Evolutionary conservation across 2,888 invertebrate genomes (phyloP).

Genomic region (Erpobdella octoculata): DNA sequence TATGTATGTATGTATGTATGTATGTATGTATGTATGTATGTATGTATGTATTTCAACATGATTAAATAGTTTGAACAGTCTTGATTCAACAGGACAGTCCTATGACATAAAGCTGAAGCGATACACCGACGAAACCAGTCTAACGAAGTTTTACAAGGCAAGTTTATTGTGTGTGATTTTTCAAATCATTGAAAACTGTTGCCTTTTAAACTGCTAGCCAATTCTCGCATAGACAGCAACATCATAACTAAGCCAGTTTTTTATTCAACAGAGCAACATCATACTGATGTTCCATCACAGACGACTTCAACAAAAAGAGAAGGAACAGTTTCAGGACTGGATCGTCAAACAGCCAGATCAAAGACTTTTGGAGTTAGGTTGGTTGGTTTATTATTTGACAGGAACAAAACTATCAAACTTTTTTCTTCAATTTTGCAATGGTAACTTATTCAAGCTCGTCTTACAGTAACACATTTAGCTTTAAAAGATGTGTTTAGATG

Average conservation of each 20-base stretch:
- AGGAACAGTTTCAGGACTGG: background rate
- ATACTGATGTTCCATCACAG: constrained; percentile 4
- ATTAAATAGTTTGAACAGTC: background rate
- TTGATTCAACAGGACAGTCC: background rate
- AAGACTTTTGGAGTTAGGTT: background rate
- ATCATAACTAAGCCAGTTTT: background rate
- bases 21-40: no score
- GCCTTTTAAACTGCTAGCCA: background rate
- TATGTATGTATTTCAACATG: background rate
- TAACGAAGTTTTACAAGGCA: background rate
- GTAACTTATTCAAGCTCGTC: no score
- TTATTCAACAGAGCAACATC: background rate
- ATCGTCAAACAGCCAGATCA: background rate
- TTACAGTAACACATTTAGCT: no score
- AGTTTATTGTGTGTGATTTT: background rate
- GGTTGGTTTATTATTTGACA: no score
- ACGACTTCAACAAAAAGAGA: background rate
- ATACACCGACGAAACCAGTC: background rate
- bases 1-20: background rate
- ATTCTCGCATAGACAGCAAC: background rate
- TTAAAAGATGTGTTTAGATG: no score
- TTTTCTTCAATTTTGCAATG: background rate
- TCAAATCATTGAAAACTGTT: background rate
- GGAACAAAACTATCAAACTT: background rate
- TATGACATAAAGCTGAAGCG: background rate